phyloP scores from a whole-genome alignment of 2,113 vertebrate genomes.

The mouse (Mus musculus) region DNA sequence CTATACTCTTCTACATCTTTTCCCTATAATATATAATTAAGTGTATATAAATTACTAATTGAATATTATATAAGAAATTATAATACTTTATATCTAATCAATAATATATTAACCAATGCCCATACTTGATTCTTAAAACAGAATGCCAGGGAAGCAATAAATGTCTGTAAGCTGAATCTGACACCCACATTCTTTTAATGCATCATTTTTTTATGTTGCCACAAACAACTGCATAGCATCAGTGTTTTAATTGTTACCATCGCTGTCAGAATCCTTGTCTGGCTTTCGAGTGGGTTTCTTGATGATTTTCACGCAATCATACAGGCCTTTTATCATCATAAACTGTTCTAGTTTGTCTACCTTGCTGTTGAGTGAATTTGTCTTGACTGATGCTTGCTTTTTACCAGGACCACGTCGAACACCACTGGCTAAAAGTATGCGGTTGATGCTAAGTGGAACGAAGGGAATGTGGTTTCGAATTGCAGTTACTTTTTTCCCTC shows the following conservation, averaged over 20 bases:
- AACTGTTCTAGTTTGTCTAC: too few relatives aligned
- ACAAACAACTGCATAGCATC: slow-evolving; percentile 21
- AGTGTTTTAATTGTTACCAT: slow-evolving; percentile 17
- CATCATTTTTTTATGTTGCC: slow-evolving; percentile 18
- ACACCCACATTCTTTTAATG: slow-evolving; percentile 13
- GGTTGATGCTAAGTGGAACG: neutral
- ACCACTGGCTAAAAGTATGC: too few relatives aligned
- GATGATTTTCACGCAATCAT: neutral
- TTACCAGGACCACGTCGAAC: rapidly evolving
- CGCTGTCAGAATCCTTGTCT: neutral
- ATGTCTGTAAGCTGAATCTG: slow-evolving; percentile 22
- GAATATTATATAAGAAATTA: neutral
- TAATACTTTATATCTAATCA: neutral
- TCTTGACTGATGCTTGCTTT: rapidly evolving
- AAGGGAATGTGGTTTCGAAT: neutral
- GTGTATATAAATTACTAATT: neutral
- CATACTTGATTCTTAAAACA: slow-evolving; percentile 40
- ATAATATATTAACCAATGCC: neutral
- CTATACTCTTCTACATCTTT: neutral
- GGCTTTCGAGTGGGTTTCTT: neutral
- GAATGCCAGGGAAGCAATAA: neutral
- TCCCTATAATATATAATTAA: neutral
- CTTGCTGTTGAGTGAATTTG: rapidly evolving
- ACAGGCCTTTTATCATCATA: neutral
- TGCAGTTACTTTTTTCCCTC: neutral